phyloP scores from a whole-genome alignment of 2,113 vertebrate species.

The Apteryx owenii region DNA sequence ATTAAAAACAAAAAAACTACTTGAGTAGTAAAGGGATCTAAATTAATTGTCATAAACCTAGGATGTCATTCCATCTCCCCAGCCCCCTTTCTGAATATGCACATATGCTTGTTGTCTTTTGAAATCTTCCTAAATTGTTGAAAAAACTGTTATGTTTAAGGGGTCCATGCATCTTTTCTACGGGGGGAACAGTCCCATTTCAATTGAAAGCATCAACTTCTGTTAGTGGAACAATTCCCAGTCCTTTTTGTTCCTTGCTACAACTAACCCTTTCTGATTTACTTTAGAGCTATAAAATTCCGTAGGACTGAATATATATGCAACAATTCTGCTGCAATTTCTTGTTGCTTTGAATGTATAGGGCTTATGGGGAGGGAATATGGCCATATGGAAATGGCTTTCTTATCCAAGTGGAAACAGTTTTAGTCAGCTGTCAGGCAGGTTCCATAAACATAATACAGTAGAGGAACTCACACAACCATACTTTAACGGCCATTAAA shows the following conservation, averaged over 20 bases:
- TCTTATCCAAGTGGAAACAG: conserved; percentile 30
- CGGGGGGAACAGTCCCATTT: background rate
- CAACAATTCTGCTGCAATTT: background rate
- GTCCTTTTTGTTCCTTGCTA: background rate
- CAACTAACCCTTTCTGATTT: background rate
- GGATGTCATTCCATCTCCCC: background rate
- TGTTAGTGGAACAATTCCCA: background rate
- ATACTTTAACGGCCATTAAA: conserved; percentile 18
- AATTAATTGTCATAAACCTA: background rate
- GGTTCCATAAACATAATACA: background rate
- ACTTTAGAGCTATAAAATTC: background rate
- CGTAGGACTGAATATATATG: background rate
- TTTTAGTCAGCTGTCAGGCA: background rate
- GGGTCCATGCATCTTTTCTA: background rate
- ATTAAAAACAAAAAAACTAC: background rate
- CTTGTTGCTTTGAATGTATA: background rate
- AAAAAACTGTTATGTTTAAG: background rate
- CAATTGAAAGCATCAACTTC: background rate
- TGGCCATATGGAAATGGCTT: conserved; percentile 14
- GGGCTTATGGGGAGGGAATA: background rate
- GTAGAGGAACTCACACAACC: background rate
- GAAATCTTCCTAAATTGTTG: background rate
- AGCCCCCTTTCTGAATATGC: background rate
- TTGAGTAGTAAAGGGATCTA: background rate
- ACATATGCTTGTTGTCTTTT: background rate